Evolutionary conservation across 2,888 invertebrate genomes (phyloP), one percentile per base, ranked within the genome.

Genomic region (Spicauda simplicius): DNA sequence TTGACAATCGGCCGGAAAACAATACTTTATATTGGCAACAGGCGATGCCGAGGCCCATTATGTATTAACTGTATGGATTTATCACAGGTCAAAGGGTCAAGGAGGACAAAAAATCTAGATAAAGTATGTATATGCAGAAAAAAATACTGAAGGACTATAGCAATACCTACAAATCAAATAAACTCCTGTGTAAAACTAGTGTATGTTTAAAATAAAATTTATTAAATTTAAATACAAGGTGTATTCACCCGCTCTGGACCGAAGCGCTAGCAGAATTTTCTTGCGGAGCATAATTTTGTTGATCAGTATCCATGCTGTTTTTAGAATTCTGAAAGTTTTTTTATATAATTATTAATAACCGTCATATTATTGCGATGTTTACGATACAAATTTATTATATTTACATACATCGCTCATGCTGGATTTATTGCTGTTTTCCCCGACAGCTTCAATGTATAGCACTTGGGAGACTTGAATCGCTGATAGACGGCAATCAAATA

Each of bases 31-130:
- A 48, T 48, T 48, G 48, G 48, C 48, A 48, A 48, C 48, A 48
- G 48, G 16, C 48, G 14, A 16, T 7, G 16, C 16, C 48, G 16
- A 48, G 16, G 16, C 48, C 4, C 5, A 6, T 25, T 25, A 25
- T 25, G 25, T 25, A 25, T 25, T 25, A 48, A 16, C 7, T 16
- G 48, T 16, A 48, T 7, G 4, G n/a, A 48, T 48, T 48, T 48
- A 52, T 52, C 52, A 52, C 18, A 52, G 52, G 52, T 52, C 52
- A 52, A 52, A 52, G 11, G 19, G 52, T 52, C 52, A 20, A 52
- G 20, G 19, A 52, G 20, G n/a, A 52, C 50, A 7, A 25, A 52
- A 52, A 48, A 48, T 48, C 48, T 48, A 48, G 48, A 16, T 48
- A 48, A n/a, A 16, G 48, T n/a, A 48, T 16, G 7, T 48, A 16